Base-by-base conservation (phyloP, 2,888 invertebrate species). In the Pachydiplax longipennis region DNA sequence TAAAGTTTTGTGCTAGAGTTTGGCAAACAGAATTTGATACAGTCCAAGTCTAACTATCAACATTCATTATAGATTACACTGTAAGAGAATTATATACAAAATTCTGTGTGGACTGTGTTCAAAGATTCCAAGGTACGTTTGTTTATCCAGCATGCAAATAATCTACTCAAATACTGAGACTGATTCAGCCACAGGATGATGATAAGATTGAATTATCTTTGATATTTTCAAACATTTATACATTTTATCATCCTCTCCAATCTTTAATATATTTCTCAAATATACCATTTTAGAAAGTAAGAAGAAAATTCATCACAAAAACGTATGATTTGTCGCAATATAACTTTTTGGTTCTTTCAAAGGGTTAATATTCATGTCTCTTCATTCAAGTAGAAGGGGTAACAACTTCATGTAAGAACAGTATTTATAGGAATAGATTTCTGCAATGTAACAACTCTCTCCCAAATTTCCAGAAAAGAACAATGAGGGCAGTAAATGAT, bases 241-340 rank as follows among this genome's bases (percentile, higher is more conserved):
- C 87, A 87, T 31, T 87, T 58, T 65, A 87, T 73, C 61, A 61
- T 87, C 61, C 87, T 87, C 87, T 87, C 61, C 87, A 87, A 87
- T 61, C 87, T 87, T 61, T 61, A 87, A 87, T 65, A 87, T 37
- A 40, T 61, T 61, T 87, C 87, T 87, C 87, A 87, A 87, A 87
- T 61, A 87, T 61, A 65, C 61, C 87, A 87, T 37, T 65, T 87
- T n/a, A 65, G 87, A 87, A 87, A 87, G 87, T 61, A 61, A 87
- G 87, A 87, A 87, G 87, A 87, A 87, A 87, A 87, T 37, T 87
- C 87, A 87, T 87, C 87, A 87, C 87, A 87, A 87, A 73, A 87
- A 87, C 61, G 22, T 22, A 87, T 87, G 87, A 87, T 87, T 87
- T 87, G 87, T 87, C 87, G 65, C 83, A 83, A 31, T 83, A 58